Evolutionary conservation across 2,113 vertebrate genomes (phyloP), one percentile per base, ranked within the genome.

Genomic region (Burhinus oedicnemus): DNA sequence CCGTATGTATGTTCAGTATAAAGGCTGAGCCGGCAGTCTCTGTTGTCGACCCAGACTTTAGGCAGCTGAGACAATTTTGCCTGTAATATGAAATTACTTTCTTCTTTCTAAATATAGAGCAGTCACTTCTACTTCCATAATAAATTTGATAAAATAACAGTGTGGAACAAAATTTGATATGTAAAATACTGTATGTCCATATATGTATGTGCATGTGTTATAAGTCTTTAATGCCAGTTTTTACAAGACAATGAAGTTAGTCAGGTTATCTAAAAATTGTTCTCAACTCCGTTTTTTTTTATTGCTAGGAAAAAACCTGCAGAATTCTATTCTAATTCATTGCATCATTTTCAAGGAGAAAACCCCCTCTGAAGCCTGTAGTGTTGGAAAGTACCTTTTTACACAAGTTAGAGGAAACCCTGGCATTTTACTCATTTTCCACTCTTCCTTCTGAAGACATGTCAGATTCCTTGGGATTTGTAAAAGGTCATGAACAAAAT

Each of bases 391-490:
- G 93, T 96, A 96, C 96, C 86, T 58, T 96, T 95, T 96, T 95
- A 58, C 66, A 82, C 64, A 80, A 82, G 81, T 94, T 89, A 87
- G 69, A 96, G 96, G 62, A 96, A 79, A 75, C n/a, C 54, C 79
- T 98, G 97, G 97, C 95, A 69, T 72, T 76, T 87, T 91, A 94
- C 96, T 97, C 72, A 83, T 95, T 98, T 98, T 98, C 94, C 94
- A 96, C 77, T 97, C 84, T 97, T 97, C 92, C 44, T 97, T 83
- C 80, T 97, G 81, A 97, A 90, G 94, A 44, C 60, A 82, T 83
- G 92, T 95, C 95, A 96, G 82, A 96, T 97, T 98, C 93, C 95
- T 97, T 97, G 95, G 95, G 95, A 94, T 98, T 97, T 98, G 62
- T 94, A 92, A 94, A 98, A 97, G 95, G 90, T 97, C 96, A 90